Conservation (phyloP, 2,113 vertebrate genomes). For the Tilapia sparmanii region DNA sequence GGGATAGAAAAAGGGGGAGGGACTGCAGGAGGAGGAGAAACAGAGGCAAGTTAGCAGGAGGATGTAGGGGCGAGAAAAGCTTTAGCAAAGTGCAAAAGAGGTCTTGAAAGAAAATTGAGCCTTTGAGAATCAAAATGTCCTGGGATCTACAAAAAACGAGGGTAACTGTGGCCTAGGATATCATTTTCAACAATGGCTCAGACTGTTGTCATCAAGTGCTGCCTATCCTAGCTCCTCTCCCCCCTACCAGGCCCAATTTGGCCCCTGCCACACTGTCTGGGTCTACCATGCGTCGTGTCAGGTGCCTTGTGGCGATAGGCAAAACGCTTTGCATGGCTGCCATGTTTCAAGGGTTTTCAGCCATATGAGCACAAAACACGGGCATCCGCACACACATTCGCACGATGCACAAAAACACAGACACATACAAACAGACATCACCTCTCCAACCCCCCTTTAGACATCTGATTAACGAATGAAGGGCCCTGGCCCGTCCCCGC, state of each 20-base stretch:
- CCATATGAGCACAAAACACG: slow-evolving; percentile 49
- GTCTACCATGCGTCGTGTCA: slow-evolving; percentile 74
- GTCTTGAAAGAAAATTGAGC: background rate
- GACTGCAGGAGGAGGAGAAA: background rate
- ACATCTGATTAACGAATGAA: slow-evolving; percentile 73
- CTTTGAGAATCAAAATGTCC: background rate
- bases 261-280: slow-evolving; percentile 41
- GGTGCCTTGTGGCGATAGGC: slow-evolving; percentile 76
- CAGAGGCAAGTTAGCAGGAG: background rate
- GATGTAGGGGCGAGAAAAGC: background rate
- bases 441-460: slow-evolving; percentile 4
- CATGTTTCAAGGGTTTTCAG: slow-evolving; percentile 67
- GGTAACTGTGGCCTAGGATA: background rate
- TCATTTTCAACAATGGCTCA: background rate
- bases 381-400: background rate
- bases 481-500: slow-evolving; percentile 51
- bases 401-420: background rate
- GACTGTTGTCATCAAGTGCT: background rate
- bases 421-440: slow-evolving; percentile 32
- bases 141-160: background rate
- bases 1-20: background rate
- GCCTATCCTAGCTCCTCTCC: background rate
- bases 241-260: slow-evolving; percentile 25
- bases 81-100: background rate
- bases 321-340: slow-evolving; percentile 64